Evolutionary conservation across 2,888 invertebrate genomes (phyloP), one percentile per base, ranked within the genome.

Genomic region (Ophion ventricosus): DNA sequence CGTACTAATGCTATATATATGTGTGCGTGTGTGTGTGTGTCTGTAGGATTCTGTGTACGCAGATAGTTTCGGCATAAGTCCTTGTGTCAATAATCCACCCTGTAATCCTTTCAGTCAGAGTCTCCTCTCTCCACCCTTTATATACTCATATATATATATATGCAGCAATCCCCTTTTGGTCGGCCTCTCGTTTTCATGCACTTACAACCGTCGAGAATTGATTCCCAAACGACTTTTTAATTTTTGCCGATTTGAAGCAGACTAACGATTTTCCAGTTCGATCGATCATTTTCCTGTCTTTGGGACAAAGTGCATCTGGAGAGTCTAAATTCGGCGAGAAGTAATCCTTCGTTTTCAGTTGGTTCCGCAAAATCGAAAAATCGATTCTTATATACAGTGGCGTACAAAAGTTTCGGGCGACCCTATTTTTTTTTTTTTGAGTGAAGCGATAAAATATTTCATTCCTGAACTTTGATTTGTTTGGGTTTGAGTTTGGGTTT

Each of bases 141-240:
- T 61, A 43, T 49, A 78, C 66, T 59, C 69, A 49, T 35, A 56
- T 14, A 25, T 43, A 49, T 54, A 11, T 43, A 80, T 59, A 56
- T n/a, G n/a, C n/a, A n/a, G n/a, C 1, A 23, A 67, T 49, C 25
- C 43, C 23, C 17, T 29, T 25, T 4, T n/a, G 26, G 25, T 61
- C 26, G 26, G 74, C 25, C n/a, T 54, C 43, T 66, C 57, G 64
- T 66, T 83, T 87, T 85, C 90, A 91, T 89, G 92, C 88, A 90
- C 88, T 90, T 90, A 89, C 89, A 86, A 86, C 90, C 91, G 91
- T 91, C 90, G 89, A 92, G 86, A 91, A 92, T 92, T 88, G 88
- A 90, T 91, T 90, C 85, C 88, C 86, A 89, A 90, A 90, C 89
- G 90, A 92, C 92, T 92, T 91, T 88, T 90, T 90, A 90, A 91